A percentile compares a stretch with the other conserved stretches of the same genome.
phyloP scores from a whole-genome alignment of 2,113 vertebrate species.

The Ptilonorhynchus violaceus region DNA sequence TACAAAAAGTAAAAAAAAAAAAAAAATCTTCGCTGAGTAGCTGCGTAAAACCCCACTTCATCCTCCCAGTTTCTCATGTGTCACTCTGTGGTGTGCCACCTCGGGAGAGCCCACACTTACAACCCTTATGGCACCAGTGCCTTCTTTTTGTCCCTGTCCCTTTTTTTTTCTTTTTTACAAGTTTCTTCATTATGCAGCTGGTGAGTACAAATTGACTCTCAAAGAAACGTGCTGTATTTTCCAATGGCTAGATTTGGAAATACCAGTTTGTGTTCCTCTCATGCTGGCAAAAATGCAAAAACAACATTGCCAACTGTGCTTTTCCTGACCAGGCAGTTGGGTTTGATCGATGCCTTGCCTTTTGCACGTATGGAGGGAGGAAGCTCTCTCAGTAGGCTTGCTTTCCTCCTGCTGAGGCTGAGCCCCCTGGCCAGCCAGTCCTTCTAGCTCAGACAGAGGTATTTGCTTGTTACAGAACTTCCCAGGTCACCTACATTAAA shows the following conservation, averaged over 20 bases:
- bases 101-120: background rate
- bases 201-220: background rate
- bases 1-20: background rate
- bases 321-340: background rate
- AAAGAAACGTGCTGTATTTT: background rate
- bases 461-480: slow-evolving; percentile 5
- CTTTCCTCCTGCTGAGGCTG: background rate
- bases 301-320: background rate
- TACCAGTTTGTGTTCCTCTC: background rate
- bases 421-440: background rate
- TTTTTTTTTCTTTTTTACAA: background rate
- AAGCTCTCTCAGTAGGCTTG: slow-evolving; percentile 5
- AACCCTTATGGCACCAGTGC: background rate
- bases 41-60: background rate
- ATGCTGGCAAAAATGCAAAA: background rate
- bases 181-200: background rate
- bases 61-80: background rate
- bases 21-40: background rate
- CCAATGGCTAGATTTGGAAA: background rate
- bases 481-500: background rate
- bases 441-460: background rate
- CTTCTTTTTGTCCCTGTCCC: background rate
- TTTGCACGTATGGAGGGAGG: background rate
- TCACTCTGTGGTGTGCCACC: background rate
- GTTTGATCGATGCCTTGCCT: background rate